A percentile compares a stretch with the other conserved stretches of the same genome.
These are phyloP conservation scores for Ceratothoa steindachneri DNA, from an alignment of 2,888 invertebrate species.

Conservation along the genomic window DNA sequence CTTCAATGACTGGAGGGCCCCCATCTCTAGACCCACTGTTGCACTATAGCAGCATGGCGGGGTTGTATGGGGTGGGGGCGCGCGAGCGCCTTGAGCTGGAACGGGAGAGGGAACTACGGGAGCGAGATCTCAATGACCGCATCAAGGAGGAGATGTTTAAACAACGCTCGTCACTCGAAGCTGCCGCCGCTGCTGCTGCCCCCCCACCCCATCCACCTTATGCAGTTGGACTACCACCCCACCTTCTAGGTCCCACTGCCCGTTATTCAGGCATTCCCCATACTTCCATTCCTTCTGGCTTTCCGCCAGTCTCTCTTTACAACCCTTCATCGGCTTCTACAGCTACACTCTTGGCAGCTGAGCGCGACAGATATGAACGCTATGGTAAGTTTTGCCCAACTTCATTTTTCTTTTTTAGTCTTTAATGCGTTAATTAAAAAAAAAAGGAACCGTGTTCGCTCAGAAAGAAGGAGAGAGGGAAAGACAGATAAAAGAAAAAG, in stretches of 20 bases:
- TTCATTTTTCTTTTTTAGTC: too few species aligned
- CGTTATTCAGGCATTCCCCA: neutral
- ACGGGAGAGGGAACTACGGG: slow-evolving; percentile 68
- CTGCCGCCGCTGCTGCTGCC: slow-evolving; percentile 47
- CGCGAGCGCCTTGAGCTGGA: slow-evolving; percentile 67
- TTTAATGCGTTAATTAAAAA: too few species aligned
- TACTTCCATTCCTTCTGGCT: neutral
- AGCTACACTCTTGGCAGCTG: slow-evolving; percentile 27
- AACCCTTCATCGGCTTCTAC: slow-evolving; percentile 31
- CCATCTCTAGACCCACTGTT: slow-evolving; percentile 79
- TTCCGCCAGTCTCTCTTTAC: slow-evolving; percentile 22
- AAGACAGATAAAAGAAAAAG: neutral
- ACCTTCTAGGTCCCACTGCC: neutral
- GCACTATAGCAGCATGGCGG: slow-evolving; percentile 67
- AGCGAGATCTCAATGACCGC: slow-evolving; percentile 74
- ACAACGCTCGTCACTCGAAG: slow-evolving; percentile 17
- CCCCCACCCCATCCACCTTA: slow-evolving; percentile 18
- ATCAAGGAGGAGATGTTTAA: slow-evolving; percentile 77
- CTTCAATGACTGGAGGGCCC: slow-evolving; percentile 50
- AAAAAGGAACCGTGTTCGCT: too few species aligned
- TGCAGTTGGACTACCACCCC: neutral
- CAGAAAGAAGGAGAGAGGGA: neutral
- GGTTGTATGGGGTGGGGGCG: slow-evolving; percentile 62
- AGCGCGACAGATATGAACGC: slow-evolving; percentile 44
- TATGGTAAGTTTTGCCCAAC: slow-evolving; percentile 28